phyloP scores from a whole-genome alignment of 2,888 invertebrate species.

The Epicampocera succincta region DNA sequence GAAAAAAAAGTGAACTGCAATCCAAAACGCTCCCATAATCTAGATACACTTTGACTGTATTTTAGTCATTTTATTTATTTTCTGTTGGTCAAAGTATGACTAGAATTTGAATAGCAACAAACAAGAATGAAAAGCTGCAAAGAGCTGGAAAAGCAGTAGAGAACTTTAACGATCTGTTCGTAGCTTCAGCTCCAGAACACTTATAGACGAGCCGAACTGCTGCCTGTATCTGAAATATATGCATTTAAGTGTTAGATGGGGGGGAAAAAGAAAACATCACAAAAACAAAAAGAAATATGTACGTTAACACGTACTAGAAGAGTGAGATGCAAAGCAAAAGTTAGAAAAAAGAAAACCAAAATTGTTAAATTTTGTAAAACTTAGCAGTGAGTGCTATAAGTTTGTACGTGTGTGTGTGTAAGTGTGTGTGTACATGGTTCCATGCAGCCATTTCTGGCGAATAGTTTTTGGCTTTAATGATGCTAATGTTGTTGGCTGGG shows the following conservation, averaged over 20 bases:
- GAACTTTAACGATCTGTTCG: constrained; percentile 33
- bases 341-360: constrained; percentile 26
- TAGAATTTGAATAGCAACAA: constrained; percentile 63
- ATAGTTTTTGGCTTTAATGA: constrained; percentile 27
- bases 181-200: constrained; percentile 42
- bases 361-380: constrained; percentile 60
- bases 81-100: constrained; percentile 55
- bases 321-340: constrained; percentile 45
- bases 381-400: constrained; percentile 28
- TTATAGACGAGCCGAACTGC: constrained; percentile 45
- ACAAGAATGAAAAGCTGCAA: constrained; percentile 1
- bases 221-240: constrained; percentile 10
- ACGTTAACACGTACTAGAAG: constrained; percentile 48
- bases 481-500: constrained; percentile 36
- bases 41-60: constrained; percentile 69
- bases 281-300: no score
- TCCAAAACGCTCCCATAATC: constrained; percentile 58
- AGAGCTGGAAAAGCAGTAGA: constrained; percentile 16
- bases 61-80: constrained; percentile 55
- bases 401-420: not conserved
- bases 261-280: constrained; percentile 8
- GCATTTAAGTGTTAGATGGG: constrained; percentile 51
- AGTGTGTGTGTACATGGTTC: not conserved
- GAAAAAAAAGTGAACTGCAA: constrained; percentile 5
- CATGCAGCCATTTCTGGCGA: constrained; percentile 34